phyloP scores from a whole-genome alignment of 2,888 invertebrate species.

The Schrankia costaestrigalis region DNA sequence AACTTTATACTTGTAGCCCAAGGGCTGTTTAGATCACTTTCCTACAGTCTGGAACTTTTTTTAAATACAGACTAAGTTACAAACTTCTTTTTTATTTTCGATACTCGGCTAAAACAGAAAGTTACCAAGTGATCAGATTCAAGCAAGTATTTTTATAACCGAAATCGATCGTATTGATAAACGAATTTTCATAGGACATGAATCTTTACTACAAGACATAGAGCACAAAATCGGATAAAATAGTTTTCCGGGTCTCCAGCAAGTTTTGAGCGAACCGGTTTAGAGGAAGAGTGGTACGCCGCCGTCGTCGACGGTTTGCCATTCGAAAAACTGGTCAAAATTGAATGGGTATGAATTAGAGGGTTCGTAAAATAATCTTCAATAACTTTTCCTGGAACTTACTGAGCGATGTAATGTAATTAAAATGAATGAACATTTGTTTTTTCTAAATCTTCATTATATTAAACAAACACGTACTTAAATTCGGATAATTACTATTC shows the following conservation, averaged over 20 bases:
- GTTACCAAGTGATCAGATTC: slow-evolving; percentile 25
- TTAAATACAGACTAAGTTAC: too few relatives aligned
- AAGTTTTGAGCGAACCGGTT: slow-evolving; percentile 41
- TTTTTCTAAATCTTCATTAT: too few relatives aligned
- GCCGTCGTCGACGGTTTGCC: slow-evolving; percentile 31
- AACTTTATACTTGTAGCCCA: slow-evolving; percentile 12
- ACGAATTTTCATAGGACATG: slow-evolving; percentile 24
- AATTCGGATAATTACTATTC: slow-evolving; percentile 4
- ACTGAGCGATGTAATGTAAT: too few relatives aligned
- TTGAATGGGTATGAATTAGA: slow-evolving; percentile 18
- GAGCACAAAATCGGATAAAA: slow-evolving; percentile 34
- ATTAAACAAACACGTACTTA: slow-evolving; percentile 1
- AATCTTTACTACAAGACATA: slow-evolving; percentile 29
- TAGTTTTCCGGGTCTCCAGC: slow-evolving; percentile 30
- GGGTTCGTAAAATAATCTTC: slow-evolving; percentile 1
- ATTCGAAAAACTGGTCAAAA: slow-evolving; percentile 32
- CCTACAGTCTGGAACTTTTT: too few relatives aligned
- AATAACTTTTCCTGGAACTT: too few relatives aligned
- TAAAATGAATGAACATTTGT: too few relatives aligned
- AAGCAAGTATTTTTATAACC: slow-evolving; percentile 21
- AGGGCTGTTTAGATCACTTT: slow-evolving; percentile 19
- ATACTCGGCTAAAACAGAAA: slow-evolving; percentile 31
- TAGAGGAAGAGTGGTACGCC: slow-evolving; percentile 31
- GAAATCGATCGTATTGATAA: slow-evolving; percentile 23
- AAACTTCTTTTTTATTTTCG: slow-evolving; percentile 19